Evolutionary conservation across 2,797 vertebrate genomes (phyloP), one percentile per base, ranked within the genome.

Genomic region (Prunella strophiata): DNA sequence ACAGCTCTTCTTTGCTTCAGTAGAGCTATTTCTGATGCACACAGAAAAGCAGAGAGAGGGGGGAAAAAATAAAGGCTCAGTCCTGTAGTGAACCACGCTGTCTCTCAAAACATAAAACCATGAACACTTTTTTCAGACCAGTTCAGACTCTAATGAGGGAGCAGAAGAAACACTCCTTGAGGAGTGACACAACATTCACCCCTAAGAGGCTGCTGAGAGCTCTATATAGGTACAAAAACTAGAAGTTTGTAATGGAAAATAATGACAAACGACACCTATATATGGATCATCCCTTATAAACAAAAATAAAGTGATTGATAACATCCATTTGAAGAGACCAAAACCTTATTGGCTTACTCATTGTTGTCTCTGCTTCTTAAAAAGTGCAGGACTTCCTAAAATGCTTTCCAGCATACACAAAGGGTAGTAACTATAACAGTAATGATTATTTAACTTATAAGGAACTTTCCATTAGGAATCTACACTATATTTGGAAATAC

Each of bases 261-360:
- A 88, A 85, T 96, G 91, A 94, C 88, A 84, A 91, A 90, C 71
- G 79, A 57, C n/a, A 86, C 63, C 83, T 94, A 91, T 88, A 88
- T 94, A 82, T 58, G 80, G 77, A 85, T 59, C 54, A 78, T 59
- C 48, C 38, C 67, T 82, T 77, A 79, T 18, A 91, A 89, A 94
- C 59, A 92, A 79, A 95, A 94, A 93, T 70, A 74, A 79, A 90
- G 48, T 78, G 79, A 95, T 81, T 93, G 93, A 85, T 88, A 88
- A 70, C 70, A 88, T 42, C 58, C 62, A 73, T 68, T 89, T 93
- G 51, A 86, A 90, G 71, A 67, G 42, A 94, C 74, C 77, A 71
- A 96, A 94, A 82, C 51, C 89, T 89, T 87, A 88, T 17, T 67
- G 87, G 85, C 57, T 94, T 83, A n/a, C 48, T 91, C 66, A 88